Conservation (phyloP, 2,113 vertebrate species). For the Eptesicus fuscus region DNA sequence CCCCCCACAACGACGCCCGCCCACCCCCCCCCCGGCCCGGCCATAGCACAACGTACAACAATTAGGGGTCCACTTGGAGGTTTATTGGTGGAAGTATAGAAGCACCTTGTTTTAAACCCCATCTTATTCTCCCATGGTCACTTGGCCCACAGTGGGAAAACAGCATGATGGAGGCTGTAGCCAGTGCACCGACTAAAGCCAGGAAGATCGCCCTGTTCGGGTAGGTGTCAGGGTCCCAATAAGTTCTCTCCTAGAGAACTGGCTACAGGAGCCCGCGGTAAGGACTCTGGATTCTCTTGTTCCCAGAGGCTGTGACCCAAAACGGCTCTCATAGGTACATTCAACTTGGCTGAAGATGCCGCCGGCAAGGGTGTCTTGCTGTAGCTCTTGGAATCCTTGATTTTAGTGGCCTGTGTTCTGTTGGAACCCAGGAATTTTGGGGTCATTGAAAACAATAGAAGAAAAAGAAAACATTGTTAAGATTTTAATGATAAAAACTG, state of each 20-base stretch:
- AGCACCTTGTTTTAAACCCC: not conserved
- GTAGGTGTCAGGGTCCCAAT: constrained; percentile 37
- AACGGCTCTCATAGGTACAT: constrained; percentile 39
- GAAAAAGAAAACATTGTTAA: constrained; percentile 30
- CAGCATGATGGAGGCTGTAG: not conserved
- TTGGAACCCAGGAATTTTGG: not conserved
- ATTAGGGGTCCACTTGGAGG: constrained; percentile 1
- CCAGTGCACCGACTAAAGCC: not conserved
- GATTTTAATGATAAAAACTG: not conserved
- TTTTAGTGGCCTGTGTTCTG: not conserved
- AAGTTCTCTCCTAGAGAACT: constrained; percentile 58
- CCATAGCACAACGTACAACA: not conserved
- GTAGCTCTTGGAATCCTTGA: not conserved
- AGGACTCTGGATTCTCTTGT: constrained; percentile 37
- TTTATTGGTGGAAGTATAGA: constrained; percentile 56
- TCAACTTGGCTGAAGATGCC: not conserved
- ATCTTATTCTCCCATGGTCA: not conserved
- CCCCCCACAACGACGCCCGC: not conserved
- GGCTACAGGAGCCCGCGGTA: constrained; percentile 12
- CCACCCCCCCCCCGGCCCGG: rapidly evolving
- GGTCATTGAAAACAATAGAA: not conserved
- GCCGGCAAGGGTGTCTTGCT: not conserved
- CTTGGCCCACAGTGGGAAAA: not conserved
- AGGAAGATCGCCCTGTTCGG: not conserved
- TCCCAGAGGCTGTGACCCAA: constrained; percentile 69